phyloP scores from a whole-genome alignment of 2,888 invertebrate genomes.

The Spilarctia lutea region DNA sequence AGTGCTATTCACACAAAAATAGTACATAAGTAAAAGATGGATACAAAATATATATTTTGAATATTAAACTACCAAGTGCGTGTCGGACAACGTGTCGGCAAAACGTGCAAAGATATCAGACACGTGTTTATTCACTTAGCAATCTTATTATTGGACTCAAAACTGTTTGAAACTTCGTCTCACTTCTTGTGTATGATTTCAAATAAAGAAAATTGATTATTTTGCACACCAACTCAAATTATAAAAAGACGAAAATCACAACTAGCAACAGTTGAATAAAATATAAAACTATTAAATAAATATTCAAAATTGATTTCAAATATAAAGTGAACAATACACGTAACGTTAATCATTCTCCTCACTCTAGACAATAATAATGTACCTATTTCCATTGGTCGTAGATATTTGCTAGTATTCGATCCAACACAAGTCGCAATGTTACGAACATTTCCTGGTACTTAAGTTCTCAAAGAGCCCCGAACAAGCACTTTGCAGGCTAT shows the following conservation, averaged over 20 bases:
- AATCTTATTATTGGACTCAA: neutral
- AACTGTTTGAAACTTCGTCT: too few relatives aligned
- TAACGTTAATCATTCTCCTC: neutral
- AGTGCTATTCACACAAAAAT: slow-evolving; percentile 21
- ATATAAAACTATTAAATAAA: neutral
- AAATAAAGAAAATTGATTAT: too few relatives aligned
- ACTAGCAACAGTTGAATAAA: neutral
- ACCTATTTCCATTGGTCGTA: neutral
- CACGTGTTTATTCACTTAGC: neutral
- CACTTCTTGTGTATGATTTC: too few relatives aligned
- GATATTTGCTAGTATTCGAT: neutral
- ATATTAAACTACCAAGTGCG: neutral
- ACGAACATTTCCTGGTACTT: slow-evolving; percentile 6
- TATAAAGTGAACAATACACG: neutral
- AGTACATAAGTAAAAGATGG: neutral
- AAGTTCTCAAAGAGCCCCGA: slow-evolving; percentile 4
- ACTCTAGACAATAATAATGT: neutral
- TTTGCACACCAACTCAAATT: too few relatives aligned
- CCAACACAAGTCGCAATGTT: neutral
- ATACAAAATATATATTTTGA: neutral
- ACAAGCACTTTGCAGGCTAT: slow-evolving; percentile 11
- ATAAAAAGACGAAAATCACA: neutral
- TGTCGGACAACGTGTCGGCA: neutral
- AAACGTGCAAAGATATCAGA: neutral
- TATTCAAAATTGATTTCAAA: neutral